Evolutionary conservation across 1,140 invertebrate genomes (phyloP).

Genomic region (Diorhabda elongata): DNA sequence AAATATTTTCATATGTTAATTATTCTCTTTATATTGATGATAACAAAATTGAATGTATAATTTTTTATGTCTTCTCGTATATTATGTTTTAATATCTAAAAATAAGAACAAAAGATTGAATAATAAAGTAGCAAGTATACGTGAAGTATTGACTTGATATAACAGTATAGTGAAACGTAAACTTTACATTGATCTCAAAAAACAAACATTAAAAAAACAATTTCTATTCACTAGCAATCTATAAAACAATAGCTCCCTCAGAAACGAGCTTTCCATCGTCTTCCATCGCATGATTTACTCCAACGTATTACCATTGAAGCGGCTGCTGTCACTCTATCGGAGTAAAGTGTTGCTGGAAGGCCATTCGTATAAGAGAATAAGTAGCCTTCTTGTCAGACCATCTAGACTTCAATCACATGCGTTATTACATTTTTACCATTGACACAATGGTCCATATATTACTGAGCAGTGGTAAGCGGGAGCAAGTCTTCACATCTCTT

Average conservation of each 20-base stretch:
- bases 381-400: constrained; percentile 24
- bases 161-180: too few relatives aligned
- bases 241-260: neutral
- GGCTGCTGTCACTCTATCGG: constrained; percentile 15
- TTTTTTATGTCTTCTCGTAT: too few relatives aligned
- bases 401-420: constrained; percentile 24
- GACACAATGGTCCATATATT: constrained; percentile 27
- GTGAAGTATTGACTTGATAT: too few relatives aligned
- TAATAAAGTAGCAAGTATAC: too few relatives aligned
- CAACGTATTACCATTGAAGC: constrained; percentile 6
- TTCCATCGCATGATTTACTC: neutral
- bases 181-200: too few relatives aligned
- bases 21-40: too few relatives aligned
- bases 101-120: too few relatives aligned
- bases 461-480: constrained; percentile 18
- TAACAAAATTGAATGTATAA: too few relatives aligned
- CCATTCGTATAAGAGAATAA: constrained; percentile 21
- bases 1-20: too few relatives aligned
- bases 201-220: too few relatives aligned
- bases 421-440: constrained; percentile 25
- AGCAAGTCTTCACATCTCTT: constrained; percentile 13
- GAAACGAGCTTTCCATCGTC: neutral
- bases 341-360: constrained; percentile 20
- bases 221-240: neutral
- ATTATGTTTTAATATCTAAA: too few relatives aligned